phyloP scores from a whole-genome alignment of 1,140 invertebrate genomes.

The Drosophila carrolli region DNA sequence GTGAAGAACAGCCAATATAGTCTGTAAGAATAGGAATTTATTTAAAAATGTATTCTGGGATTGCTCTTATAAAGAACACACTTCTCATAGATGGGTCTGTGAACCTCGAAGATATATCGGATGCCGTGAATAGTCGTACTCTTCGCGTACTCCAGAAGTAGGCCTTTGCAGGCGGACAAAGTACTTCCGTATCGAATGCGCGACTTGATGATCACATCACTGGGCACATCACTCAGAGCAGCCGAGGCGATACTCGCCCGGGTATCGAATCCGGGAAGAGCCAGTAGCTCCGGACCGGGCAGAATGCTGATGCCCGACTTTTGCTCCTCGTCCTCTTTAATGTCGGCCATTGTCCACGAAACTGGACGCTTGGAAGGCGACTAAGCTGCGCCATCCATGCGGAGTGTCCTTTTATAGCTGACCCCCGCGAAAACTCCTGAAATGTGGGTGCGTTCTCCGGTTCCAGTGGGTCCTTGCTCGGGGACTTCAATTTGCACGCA shows the following conservation, averaged over 20 bases:
- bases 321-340: constrained; percentile 33
- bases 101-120: constrained; percentile 83
- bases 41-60: too few relatives aligned
- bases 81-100: constrained; percentile 83
- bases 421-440: background rate
- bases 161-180: constrained; percentile 72
- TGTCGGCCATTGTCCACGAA: constrained; percentile 52
- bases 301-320: constrained; percentile 49
- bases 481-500: constrained; percentile 49
- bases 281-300: constrained; percentile 59
- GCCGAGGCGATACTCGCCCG: constrained; percentile 70
- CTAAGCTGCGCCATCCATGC: constrained; percentile 20
- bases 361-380: constrained; percentile 12
- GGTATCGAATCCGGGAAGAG: constrained; percentile 44
- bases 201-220: constrained; percentile 79
- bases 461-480: constrained; percentile 29
- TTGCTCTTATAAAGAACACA: constrained; percentile 9
- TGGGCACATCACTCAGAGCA: constrained; percentile 72
- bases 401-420: constrained; percentile 41
- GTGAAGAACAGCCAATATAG: constrained; percentile 77
- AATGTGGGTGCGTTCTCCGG: constrained; percentile 38
- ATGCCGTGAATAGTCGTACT: constrained; percentile 84
- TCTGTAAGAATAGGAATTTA: constrained; percentile 32
- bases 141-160: constrained; percentile 83
- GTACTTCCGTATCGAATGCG: constrained; percentile 75